Evolutionary conservation across 2,888 invertebrate species (phyloP), one percentile per base, ranked within the genome.

Genomic region (Notodonta ziczac): DNA sequence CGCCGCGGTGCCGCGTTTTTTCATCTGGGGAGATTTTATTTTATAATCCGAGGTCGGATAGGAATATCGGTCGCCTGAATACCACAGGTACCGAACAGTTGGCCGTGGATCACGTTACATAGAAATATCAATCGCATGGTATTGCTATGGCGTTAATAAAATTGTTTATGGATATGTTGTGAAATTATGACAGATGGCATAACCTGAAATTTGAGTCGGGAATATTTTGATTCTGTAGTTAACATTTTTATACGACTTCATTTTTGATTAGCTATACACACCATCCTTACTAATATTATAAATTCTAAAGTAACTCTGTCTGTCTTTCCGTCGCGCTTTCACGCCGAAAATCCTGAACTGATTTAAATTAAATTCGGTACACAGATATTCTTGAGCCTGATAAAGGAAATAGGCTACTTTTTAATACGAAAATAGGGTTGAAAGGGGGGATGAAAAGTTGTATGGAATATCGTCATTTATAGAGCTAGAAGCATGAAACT

Each of bases 1-100:
- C 93, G 93, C 93, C 93, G 88, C 84, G 76, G 76, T 81, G 84
- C 82, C 84, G 85, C 79, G 82, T 88, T 91, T 91, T 90, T 89
- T 84, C 76, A 78, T 78, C 78, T 80, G 75, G 44, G 56, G 78
- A 82, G 81, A 85, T 90, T 90, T 90, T 83, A 86, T 90, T 89
- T 89, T 89, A 88, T 88, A 86, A 86, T 85, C 82, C 84, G 85
- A 87, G 83, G 83, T 86, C 86, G 89, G 84, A 80, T 82, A 80
- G 78, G 86, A 87, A 90, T 86, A 86, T 86, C 84, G 77, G 85
- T 81, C 76, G 79, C 73, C 72, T 65, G 78, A 72, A 59, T 61
- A 71, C 64, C 70, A 60, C 73, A 76, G 75, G 74, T 74, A 77
- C 58, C 46, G 56, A 54, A 63, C 62, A 63, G 53, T 65, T 51